Conservation (phyloP, 1,140 invertebrate genomes). For the Paralvinella palmiformis region DNA sequence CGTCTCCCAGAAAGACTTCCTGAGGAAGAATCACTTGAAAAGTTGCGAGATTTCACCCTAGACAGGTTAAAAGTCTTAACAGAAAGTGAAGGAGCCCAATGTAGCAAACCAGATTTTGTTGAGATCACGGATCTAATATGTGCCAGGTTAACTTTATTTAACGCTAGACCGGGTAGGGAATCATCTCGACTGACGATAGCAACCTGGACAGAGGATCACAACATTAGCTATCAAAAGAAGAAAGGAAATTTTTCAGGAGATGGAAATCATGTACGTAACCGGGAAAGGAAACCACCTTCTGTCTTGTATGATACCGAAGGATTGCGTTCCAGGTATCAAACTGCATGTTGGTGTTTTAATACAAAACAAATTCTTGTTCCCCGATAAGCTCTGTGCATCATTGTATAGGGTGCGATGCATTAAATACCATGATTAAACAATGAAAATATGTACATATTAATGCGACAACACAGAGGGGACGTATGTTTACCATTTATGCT, state of each 20-base stretch:
- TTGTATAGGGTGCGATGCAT: not conserved
- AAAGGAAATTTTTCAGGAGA: not conserved
- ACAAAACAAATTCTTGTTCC: no score
- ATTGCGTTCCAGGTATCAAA: conserved; percentile 1
- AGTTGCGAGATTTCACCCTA: not conserved
- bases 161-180: not conserved
- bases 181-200: not conserved
- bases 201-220: not conserved
- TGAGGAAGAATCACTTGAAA: not conserved
- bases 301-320: not conserved
- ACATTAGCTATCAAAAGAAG: not conserved
- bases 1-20: not conserved
- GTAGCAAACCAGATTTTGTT: not conserved
- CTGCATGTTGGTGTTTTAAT: no score
- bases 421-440: not conserved
- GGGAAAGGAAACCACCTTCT: conserved; percentile 8
- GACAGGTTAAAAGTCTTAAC: not conserved
- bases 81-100: not conserved
- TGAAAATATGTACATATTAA: not conserved
- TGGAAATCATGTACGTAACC: not conserved
- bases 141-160: conserved; percentile 7
- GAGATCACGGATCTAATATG: conserved; percentile 2
- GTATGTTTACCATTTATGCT: conserved; percentile 2
- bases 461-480: conserved; percentile 6
- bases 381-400: no score